These are phyloP conservation scores for Pionites leucogaster DNA, from an alignment of 2,113 vertebrate species.

Conservation along the genomic window DNA sequence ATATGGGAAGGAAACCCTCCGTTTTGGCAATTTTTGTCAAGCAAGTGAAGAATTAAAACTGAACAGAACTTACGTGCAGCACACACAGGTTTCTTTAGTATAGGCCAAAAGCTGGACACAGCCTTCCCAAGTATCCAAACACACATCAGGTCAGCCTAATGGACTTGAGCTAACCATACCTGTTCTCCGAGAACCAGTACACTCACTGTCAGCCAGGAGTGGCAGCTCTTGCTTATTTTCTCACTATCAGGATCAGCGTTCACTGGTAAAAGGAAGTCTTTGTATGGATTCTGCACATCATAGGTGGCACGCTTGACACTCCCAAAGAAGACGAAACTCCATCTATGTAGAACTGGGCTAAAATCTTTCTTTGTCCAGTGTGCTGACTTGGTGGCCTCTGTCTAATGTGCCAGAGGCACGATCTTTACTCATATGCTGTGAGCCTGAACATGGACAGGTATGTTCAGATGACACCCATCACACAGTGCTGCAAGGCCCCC, in stretches of 20 bases:
- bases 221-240: neutral
- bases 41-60: neutral
- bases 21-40: neutral
- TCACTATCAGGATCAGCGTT: neutral
- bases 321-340: neutral
- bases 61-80: neutral
- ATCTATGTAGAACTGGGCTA: neutral
- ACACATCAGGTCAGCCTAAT: neutral
- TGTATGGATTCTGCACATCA: neutral
- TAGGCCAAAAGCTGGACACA: neutral
- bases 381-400: neutral
- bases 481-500: neutral
- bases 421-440: rapidly evolving
- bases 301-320: neutral
- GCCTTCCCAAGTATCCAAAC: neutral
- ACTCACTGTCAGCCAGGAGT: neutral
- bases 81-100: neutral
- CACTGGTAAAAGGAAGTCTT: neutral
- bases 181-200: neutral
- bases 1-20: neutral
- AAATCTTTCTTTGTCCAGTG: neutral
- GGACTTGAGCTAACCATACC: neutral
- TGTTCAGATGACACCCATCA: neutral
- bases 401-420: neutral
- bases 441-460: neutral